These are phyloP conservation scores for Dryobotodes eremita DNA, from an alignment of 2,888 invertebrate species.

Conservation along the genomic window DNA sequence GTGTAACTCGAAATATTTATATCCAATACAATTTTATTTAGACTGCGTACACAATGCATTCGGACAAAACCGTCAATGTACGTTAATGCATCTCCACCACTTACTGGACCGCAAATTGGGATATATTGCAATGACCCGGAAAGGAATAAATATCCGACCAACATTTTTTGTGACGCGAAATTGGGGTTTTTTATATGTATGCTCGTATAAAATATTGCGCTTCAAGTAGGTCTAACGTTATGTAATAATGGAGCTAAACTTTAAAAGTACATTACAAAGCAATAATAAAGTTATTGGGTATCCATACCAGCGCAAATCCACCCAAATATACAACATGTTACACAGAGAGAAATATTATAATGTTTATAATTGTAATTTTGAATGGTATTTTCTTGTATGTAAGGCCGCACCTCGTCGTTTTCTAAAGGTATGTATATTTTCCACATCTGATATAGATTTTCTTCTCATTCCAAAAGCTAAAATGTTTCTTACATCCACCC, in stretches of 20 bases:
- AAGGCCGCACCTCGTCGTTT: too few relatives aligned
- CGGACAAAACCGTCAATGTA: conserved; percentile 8
- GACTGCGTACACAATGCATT: conserved; percentile 11
- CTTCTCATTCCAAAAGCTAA: not conserved
- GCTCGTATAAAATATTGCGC: not conserved
- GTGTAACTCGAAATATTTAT: conserved; percentile 24
- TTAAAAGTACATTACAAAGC: conserved; percentile 22
- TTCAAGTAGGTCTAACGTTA: not conserved
- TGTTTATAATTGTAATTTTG: not conserved
- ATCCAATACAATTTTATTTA: conserved; percentile 31
- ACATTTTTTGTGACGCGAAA: not conserved
- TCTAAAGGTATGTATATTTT: not conserved
- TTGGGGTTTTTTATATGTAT: conserved; percentile 6
- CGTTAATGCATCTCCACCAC: conserved; percentile 4
- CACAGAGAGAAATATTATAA: not conserved
- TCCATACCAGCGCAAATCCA: not conserved
- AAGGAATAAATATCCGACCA: conserved; percentile 16
- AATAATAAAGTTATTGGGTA: conserved; percentile 23
- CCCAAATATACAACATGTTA: not conserved
- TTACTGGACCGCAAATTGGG: conserved; percentile 14
- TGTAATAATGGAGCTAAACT: not conserved
- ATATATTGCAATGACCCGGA: conserved; percentile 18
- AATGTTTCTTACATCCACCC: not conserved
- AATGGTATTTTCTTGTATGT: not conserved
- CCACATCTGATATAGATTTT: not conserved